phyloP scores from a whole-genome alignment of 2,113 vertebrate genomes.

The Enhydra lutris region DNA sequence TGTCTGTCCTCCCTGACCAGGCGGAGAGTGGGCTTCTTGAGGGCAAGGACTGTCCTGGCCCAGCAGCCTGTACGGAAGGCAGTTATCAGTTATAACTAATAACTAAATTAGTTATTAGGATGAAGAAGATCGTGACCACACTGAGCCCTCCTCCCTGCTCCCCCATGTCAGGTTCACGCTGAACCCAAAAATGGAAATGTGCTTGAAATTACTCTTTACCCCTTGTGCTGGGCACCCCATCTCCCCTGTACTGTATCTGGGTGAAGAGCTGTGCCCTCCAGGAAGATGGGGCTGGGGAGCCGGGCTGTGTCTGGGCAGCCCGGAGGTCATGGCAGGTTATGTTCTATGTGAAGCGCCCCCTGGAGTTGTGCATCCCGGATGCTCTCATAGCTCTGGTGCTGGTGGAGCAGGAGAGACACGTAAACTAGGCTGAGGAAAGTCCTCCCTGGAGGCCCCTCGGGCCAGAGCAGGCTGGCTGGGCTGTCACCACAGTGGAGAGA shows the following conservation, averaged over 20 bases:
- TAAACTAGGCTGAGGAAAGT: background rate
- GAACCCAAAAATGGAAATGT: background rate
- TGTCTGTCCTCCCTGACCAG: background rate
- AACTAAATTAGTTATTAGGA: background rate
- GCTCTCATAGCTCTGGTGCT: background rate
- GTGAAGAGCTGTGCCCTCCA: background rate
- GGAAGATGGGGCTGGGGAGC: background rate
- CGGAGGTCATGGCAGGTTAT: fast-evolving
- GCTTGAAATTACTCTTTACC: background rate
- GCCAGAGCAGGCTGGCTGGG: background rate
- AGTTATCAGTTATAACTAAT: too few species aligned
- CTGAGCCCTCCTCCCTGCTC: background rate
- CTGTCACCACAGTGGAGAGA: background rate
- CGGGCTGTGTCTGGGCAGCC: background rate
- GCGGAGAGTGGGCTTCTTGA: background rate
- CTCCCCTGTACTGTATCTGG: background rate
- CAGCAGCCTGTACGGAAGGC: fast-evolving
- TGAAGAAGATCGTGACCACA: background rate
- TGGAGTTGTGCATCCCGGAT: background rate
- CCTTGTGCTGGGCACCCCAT: background rate
- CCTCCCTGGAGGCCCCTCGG: background rate
- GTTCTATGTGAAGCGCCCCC: background rate
- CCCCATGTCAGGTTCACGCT: background rate
- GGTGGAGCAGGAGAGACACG: background rate
- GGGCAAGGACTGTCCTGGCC: fast-evolving